These are phyloP conservation scores for Drosophila serrata DNA, from an alignment of 1,140 invertebrate species.

Conservation along the genomic window DNA sequence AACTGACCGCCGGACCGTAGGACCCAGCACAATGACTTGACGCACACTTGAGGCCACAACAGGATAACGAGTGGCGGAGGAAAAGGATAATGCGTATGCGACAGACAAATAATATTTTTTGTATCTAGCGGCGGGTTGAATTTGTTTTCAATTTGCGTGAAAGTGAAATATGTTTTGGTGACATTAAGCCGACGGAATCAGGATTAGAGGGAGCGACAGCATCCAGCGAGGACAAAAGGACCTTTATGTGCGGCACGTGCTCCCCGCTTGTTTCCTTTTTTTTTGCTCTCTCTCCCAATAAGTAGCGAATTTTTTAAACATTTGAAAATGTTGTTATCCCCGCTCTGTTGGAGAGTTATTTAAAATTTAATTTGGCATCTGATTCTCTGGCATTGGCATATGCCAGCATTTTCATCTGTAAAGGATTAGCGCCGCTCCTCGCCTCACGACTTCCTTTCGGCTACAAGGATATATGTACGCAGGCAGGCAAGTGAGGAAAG, in stretches of 20 bases:
- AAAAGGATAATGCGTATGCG: conserved; percentile 14
- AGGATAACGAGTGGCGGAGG: conserved; percentile 43
- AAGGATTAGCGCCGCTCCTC: conserved; percentile 61
- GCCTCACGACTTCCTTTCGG: conserved; percentile 54
- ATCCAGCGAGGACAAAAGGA: conserved; percentile 57
- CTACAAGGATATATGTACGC: conserved; percentile 40
- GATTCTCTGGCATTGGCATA: conserved; percentile 63
- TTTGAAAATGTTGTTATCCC: conserved; percentile 80
- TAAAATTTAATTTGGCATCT: conserved; percentile 71
- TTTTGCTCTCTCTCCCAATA: conserved; percentile 36
- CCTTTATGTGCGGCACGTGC: conserved; percentile 76
- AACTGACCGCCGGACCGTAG: conserved; percentile 36
- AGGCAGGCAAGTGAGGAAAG: background rate
- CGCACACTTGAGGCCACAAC: conserved; percentile 72
- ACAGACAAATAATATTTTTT: conserved; percentile 49
- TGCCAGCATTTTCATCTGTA: conserved; percentile 65
- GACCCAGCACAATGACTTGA: conserved; percentile 21
- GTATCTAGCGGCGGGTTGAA: conserved; percentile 60
- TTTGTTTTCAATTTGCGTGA: conserved; percentile 76
- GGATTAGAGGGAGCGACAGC: conserved; percentile 71
- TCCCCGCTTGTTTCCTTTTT: conserved; percentile 47
- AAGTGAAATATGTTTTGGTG: conserved; percentile 84
- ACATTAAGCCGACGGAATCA: conserved; percentile 78
- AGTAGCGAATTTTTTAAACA: conserved; percentile 76
- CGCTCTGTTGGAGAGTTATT: conserved; percentile 24